These are phyloP conservation scores for Danio tinwini DNA, from an alignment of 2,797 vertebrate genomes.

Conservation along the genomic window DNA sequence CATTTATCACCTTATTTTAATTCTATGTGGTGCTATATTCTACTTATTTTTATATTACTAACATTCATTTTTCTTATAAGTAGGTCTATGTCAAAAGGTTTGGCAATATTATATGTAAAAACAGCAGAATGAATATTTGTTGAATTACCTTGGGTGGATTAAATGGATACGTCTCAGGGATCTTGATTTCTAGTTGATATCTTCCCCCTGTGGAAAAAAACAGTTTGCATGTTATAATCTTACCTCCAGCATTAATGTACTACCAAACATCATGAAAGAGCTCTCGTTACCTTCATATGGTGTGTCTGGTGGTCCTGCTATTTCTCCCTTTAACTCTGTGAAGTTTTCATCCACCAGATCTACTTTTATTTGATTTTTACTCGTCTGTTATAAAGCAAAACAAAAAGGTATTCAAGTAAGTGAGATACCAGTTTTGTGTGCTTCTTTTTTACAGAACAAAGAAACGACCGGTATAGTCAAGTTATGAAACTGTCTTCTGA, in stretches of 20 bases:
- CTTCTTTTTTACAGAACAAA: slow-evolving; percentile 4
- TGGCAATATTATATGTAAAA: too few relatives aligned
- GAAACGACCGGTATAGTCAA: not conserved
- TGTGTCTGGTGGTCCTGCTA: slow-evolving; percentile 98
- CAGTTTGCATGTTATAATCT: not conserved
- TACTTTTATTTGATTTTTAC: slow-evolving; percentile 99
- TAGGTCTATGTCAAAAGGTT: too few relatives aligned
- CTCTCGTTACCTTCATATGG: slow-evolving; percentile 94
- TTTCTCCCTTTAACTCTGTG: slow-evolving; percentile 98
- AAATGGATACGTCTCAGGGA: slow-evolving; percentile 99
- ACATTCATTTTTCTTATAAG: too few relatives aligned
- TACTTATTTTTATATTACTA: too few relatives aligned
- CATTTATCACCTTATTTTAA: too few relatives aligned
- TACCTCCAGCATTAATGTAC: not conserved
- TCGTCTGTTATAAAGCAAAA: slow-evolving; percentile 83
- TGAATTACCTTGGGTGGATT: slow-evolving; percentile 95
- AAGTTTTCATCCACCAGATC: slow-evolving; percentile 99
- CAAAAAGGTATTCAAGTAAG: not conserved
- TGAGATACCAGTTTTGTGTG: not conserved
- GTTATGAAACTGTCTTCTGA: not conserved
- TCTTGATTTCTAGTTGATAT: slow-evolving; percentile 99
- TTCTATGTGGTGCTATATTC: too few relatives aligned
- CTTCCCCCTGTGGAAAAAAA: slow-evolving; percentile 84
- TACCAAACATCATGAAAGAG: not conserved
- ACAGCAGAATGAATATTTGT: too few relatives aligned